Evolutionary conservation across 2,888 invertebrate genomes (phyloP).

Genomic region (Phengaris arion): DNA sequence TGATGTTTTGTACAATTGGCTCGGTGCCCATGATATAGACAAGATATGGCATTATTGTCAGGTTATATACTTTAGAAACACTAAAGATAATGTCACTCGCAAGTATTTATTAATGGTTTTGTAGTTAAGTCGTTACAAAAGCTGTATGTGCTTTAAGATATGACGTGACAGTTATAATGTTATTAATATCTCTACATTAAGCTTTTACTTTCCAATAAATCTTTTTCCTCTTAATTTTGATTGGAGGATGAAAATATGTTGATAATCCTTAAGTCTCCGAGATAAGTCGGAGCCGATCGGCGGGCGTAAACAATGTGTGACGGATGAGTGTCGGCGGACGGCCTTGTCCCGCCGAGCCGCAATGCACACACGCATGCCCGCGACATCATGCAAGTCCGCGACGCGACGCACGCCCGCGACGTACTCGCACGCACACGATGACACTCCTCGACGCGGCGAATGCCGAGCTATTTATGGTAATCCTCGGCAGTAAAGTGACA

Average conservation of each 20-base stretch:
- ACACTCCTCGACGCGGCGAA: background rate
- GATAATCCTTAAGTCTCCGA: background rate
- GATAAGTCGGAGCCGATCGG: background rate
- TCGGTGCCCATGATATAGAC: background rate
- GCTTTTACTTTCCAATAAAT: background rate
- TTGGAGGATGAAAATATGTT: background rate
- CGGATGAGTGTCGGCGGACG: conserved; percentile 10
- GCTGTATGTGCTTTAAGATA: too few species aligned
- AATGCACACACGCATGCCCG: background rate
- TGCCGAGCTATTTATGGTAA: conserved; percentile 4
- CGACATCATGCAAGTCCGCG: background rate
- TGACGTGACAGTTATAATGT: background rate
- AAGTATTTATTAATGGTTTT: too few species aligned
- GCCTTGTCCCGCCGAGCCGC: background rate
- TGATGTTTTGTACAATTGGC: too few species aligned
- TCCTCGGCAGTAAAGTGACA: conserved; percentile 4
- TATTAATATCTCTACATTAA: background rate
- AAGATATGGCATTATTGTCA: background rate
- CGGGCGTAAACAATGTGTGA: conserved; percentile 5
- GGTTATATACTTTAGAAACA: too few species aligned
- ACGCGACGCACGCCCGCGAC: background rate
- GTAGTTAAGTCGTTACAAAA: too few species aligned
- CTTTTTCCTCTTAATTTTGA: background rate
- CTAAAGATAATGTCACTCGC: too few species aligned
- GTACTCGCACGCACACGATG: background rate